phyloP scores from a whole-genome alignment of 2,888 invertebrate species.

The Caenorhabditis wallacei region DNA sequence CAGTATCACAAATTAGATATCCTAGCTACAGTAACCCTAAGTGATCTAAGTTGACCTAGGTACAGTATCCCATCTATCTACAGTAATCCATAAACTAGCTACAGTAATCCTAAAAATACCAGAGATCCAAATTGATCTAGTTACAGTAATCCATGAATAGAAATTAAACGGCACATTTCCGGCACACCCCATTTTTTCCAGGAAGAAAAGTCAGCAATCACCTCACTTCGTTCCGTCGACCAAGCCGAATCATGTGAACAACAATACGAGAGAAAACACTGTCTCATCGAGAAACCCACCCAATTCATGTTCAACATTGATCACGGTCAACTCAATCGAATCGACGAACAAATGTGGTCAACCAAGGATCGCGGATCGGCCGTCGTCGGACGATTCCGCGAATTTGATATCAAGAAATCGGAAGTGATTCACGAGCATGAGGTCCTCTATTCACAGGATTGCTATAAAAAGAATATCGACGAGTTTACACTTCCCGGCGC shows the following conservation, averaged over 20 bases:
- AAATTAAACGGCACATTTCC: no score
- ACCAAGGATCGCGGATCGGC: conserved; percentile 42
- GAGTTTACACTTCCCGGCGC: conserved; percentile 63
- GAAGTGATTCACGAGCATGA: conserved; percentile 41
- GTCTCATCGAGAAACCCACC: conserved; percentile 41
- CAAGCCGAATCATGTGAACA: conserved; percentile 37
- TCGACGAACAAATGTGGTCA: conserved; percentile 49
- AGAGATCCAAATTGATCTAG: no score
- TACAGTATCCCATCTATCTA: no score
- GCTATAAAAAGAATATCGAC: conserved; percentile 43
- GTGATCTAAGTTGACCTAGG: no score
- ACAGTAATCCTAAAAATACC: no score
- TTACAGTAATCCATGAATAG: no score
- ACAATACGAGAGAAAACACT: conserved; percentile 36
- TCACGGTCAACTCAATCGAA: conserved; percentile 50
- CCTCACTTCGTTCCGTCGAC: conserved; percentile 42
- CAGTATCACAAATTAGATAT: no score
- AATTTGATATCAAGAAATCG: conserved; percentile 55
- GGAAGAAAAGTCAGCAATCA: conserved; percentile 42
- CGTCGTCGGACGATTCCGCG: conserved; percentile 57
- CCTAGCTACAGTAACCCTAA: no score
- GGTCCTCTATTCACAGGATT: conserved; percentile 37
- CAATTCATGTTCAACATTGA: conserved; percentile 62
- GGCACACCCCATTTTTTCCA: no score
- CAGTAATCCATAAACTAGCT: no score